Conservation (phyloP, 2,797 vertebrate species). For the Siniperca undulata region DNA sequence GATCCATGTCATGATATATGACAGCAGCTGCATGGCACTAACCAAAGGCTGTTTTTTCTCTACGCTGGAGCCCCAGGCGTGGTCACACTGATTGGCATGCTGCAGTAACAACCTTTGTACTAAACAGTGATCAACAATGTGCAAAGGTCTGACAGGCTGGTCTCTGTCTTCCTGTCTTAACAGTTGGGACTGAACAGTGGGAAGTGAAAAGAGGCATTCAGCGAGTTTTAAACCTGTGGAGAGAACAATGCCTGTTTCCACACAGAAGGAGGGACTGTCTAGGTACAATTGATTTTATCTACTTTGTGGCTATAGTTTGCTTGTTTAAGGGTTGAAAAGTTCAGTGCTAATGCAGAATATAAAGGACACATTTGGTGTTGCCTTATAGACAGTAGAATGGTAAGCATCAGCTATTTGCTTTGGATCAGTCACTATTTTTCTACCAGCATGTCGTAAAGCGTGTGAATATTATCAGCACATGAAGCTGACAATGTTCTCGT, state of each 20-base stretch:
- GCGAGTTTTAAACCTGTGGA: constrained; percentile 1
- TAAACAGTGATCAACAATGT: constrained; percentile 16
- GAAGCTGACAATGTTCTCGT: constrained; percentile 25
- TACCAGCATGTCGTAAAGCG: constrained; percentile 23
- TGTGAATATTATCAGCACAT: constrained; percentile 47
- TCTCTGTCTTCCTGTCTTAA: constrained; percentile 35
- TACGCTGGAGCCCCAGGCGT: constrained; percentile 24
- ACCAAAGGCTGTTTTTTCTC: constrained; percentile 25
- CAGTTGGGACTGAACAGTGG: constrained; percentile 35
- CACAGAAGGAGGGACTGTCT: constrained; percentile 14
- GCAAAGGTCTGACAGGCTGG: constrained; percentile 31
- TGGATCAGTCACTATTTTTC: constrained; percentile 31
- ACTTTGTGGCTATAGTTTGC: constrained; percentile 24
- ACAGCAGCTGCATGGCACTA: constrained; percentile 27
- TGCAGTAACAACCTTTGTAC: constrained; percentile 69
- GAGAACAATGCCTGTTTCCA: constrained; percentile 52
- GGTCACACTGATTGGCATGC: constrained; percentile 26
- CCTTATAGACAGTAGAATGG: not conserved
- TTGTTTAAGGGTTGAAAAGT: constrained; percentile 57
- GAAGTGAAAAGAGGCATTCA: constrained; percentile 52
- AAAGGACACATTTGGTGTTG: constrained; percentile 40
- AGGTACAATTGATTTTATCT: constrained; percentile 41
- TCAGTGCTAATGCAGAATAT: constrained; percentile 30
- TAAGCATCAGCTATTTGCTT: constrained; percentile 43
- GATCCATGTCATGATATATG: not conserved